Evolutionary conservation across 2,888 invertebrate species (phyloP), one percentile per base, ranked within the genome.

Genomic region (Synergus japonicus): DNA sequence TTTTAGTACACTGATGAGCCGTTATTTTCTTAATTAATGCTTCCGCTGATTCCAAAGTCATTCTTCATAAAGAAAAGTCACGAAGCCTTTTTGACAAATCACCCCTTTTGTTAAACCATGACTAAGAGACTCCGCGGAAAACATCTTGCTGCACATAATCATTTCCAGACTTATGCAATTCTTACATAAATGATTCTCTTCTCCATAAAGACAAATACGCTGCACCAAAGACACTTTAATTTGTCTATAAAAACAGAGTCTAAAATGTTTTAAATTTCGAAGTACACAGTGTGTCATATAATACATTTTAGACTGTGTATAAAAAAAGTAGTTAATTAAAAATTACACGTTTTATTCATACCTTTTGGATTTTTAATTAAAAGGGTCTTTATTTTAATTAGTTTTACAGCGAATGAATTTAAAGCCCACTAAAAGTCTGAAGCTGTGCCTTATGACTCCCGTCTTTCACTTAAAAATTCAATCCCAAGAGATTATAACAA

Each of bases 41-140:
- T 54, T 54, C 8, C 8, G 54, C 2, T 18, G n/a, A 54, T 9
- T n/a, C 8, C n/a, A 54, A n/a, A 18, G 54, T 54, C 54, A 54
- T 54, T 54, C 54, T 15, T n/a, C n/a, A 18, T n/a, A n/a, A 54
- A n/a, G 54, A 54, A 54, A 54, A 54, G 54, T 54, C 54, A 54
- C 54, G 54, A 54, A n/a, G 54, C n/a, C 54, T 54, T 54, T 18
- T 54, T n/a, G n/a, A 9, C n/a, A 54, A 54, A 54, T 54, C 54
- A n/a, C 54, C 54, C 54, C 54, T 54, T 54, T n/a, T n/a, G 54
- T n/a, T n/a, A 54, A 54, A 54, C 8, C 54, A 54, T 54, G 54
- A 54, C n/a, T 54, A 54, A 54, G n/a, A 54, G 54, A n/a, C n/a
- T 54, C 8, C 2, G 54, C 54, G 54, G 37, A 37, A 37, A 37